Conservation (phyloP, 2,888 invertebrate species). For the Schizotus pectinicornis region DNA sequence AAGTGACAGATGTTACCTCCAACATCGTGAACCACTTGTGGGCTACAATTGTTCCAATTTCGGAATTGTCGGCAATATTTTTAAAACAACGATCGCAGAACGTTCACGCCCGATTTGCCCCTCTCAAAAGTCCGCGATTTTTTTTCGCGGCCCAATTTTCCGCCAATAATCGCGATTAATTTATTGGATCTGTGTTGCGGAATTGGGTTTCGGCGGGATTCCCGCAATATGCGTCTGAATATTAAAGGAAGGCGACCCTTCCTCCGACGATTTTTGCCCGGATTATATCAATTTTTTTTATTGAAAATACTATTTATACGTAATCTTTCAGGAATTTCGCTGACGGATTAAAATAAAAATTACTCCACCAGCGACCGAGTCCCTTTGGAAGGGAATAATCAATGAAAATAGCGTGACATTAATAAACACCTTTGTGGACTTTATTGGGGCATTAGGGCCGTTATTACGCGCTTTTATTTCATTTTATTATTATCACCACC, state of each 20-base stretch:
- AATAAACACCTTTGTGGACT: constrained; percentile 20
- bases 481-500: constrained; percentile 10
- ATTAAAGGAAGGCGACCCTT: no score
- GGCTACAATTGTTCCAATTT: constrained; percentile 17
- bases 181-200: constrained; percentile 4
- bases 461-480: constrained; percentile 11
- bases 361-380: neutral
- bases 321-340: no score
- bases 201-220: no score
- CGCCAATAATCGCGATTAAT: constrained; percentile 1
- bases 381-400: constrained; percentile 15
- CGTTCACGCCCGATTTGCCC: neutral
- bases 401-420: constrained; percentile 23
- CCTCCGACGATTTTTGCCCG: no score
- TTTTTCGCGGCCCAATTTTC: constrained; percentile 2
- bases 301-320: no score
- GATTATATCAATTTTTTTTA: no score
- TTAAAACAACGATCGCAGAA: no score
- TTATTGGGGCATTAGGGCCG: constrained; percentile 11
- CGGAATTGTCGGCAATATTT: neutral
- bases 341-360: no score
- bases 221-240: no score
- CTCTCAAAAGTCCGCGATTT: neutral
- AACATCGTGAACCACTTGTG: constrained; percentile 20
- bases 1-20: constrained; percentile 26